Evolutionary conservation across 2,888 invertebrate species (phyloP).

Genomic region (Drosophila suboccidentalis): DNA sequence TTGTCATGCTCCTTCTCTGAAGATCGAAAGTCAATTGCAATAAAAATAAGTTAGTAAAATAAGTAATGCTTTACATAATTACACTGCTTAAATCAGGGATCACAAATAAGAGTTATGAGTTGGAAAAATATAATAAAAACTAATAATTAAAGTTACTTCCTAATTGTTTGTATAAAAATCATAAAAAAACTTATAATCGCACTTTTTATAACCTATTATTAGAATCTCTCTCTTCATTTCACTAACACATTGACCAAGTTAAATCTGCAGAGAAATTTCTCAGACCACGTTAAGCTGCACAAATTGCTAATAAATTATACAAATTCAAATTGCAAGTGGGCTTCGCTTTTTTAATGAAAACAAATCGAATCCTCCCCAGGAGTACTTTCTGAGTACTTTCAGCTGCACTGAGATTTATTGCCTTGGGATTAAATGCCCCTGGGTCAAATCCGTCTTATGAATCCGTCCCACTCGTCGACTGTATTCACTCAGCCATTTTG

Average conservation of each 20-base stretch:
- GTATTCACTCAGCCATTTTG: background rate
- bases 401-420: constrained; percentile 56
- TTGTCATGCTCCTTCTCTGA: constrained; percentile 83
- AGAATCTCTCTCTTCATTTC: too few species aligned
- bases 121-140: too few species aligned
- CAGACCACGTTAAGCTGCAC: background rate
- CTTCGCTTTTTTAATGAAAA: constrained; percentile 38
- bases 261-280: background rate
- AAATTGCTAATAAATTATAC: background rate
- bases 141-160: too few species aligned
- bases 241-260: background rate
- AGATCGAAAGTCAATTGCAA: background rate
- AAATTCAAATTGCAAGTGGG: constrained; percentile 3
- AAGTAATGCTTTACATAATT: too few species aligned
- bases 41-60: too few species aligned
- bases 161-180: too few species aligned
- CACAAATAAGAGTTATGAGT: too few species aligned
- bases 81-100: too few species aligned
- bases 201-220: too few species aligned
- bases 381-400: background rate
- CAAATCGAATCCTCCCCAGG: constrained; percentile 30
- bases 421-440: constrained; percentile 22
- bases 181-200: too few species aligned
- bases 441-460: constrained; percentile 23
- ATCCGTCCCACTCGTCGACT: background rate